A percentile compares a stretch with the other conserved stretches of the same genome.
These are phyloP conservation scores for Antheraea assamensis DNA, from an alignment of 2,888 invertebrate species.

Conservation along the genomic window DNA sequence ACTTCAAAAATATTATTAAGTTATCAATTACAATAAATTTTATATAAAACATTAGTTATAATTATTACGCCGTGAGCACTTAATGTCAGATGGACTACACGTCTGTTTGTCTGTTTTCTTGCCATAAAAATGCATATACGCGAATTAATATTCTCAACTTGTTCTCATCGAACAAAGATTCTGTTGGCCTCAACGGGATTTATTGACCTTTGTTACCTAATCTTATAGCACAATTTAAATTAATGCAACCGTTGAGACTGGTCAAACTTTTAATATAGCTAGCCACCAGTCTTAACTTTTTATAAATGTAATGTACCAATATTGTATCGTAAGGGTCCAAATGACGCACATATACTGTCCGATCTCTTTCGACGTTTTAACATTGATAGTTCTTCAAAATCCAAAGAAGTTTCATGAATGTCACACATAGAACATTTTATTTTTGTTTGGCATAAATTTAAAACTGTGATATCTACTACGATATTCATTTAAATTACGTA, in stretches of 20 bases:
- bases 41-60: background rate
- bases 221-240: background rate
- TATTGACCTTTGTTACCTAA: background rate
- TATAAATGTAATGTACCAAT: no score
- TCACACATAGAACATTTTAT: no score
- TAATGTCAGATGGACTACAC: background rate
- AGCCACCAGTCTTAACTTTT: no score
- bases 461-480: no score
- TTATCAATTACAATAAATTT: background rate
- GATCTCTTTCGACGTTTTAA: no score
- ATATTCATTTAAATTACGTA: no score
- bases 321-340: no score
- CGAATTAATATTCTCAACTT: background rate
- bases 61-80: background rate
- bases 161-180: background rate
- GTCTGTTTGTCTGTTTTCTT: background rate
- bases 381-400: no score
- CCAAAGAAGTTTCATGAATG: no score
- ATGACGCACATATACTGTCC: no score
- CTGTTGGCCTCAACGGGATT: background rate
- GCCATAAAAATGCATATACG: background rate
- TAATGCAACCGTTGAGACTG: background rate
- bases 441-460: no score
- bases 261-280: background rate
- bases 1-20: background rate